These are phyloP conservation scores for Cylloceria caligata DNA, from an alignment of 2,888 invertebrate genomes.

Conservation along the genomic window DNA sequence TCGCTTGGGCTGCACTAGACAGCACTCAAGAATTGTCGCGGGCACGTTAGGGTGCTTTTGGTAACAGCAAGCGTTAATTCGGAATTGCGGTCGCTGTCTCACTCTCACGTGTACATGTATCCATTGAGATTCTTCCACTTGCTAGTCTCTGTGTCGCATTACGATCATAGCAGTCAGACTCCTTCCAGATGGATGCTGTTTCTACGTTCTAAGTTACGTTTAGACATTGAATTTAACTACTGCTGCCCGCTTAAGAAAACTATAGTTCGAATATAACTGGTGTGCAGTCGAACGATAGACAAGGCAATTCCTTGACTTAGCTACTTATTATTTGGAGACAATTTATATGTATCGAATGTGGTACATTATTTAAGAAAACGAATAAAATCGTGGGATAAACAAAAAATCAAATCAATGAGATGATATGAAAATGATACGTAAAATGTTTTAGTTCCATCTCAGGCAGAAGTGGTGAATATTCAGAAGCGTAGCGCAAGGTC, in stretches of 20 bases:
- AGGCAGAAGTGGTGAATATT: constrained; percentile 33
- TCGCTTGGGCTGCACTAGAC: constrained; percentile 81
- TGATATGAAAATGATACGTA: constrained; percentile 11
- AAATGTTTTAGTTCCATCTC: not conserved
- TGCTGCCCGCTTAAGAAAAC: too few species aligned
- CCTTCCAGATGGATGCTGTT: not conserved
- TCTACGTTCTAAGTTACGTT: too few species aligned
- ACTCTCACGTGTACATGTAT: constrained; percentile 63
- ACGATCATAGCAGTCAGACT: not conserved
- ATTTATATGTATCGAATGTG: too few species aligned
- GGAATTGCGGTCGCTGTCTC: constrained; percentile 41
- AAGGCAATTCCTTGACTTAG: too few species aligned
- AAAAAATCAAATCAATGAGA: too few species aligned
- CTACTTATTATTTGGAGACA: too few species aligned
- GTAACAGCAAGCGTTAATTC: constrained; percentile 83
- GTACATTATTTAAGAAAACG: too few species aligned
- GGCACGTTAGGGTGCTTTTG: constrained; percentile 83
- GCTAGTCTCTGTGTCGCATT: constrained; percentile 52
- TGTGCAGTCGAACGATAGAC: too few species aligned
- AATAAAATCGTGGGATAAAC: too few species aligned
- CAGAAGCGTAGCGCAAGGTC: constrained; percentile 51
- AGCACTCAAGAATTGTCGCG: constrained; percentile 85
- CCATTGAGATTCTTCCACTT: constrained; percentile 64
- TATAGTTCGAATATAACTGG: too few species aligned
- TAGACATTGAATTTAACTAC: too few species aligned